Evolutionary conservation across 1,140 invertebrate species (phyloP).

Genomic region (Rhynchophorus ferrugineus): DNA sequence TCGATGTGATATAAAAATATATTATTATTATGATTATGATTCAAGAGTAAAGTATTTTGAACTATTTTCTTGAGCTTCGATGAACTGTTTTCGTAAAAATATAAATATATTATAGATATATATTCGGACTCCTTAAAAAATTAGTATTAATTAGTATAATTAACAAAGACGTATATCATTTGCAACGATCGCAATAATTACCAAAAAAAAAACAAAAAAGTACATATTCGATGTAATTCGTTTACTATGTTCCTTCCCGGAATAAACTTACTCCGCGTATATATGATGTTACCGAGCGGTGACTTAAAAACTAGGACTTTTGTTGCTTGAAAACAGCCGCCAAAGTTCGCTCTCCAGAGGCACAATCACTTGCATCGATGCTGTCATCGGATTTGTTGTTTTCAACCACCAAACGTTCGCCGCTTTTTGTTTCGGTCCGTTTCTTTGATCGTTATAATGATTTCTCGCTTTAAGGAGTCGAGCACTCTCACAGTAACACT

Average conservation of each 20-base stretch:
- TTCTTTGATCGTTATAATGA: background rate
- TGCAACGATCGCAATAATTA: slow-evolving; percentile 28
- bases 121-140: slow-evolving; percentile 33
- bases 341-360: slow-evolving; percentile 18
- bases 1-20: slow-evolving; percentile 15
- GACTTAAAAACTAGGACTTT: too few relatives aligned
- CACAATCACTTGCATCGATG: slow-evolving; percentile 37
- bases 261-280: too few relatives aligned
- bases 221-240: too few relatives aligned
- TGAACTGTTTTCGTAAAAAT: background rate
- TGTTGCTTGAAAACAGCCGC: slow-evolving; percentile 1
- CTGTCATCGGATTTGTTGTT: too few relatives aligned
- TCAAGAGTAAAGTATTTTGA: background rate
- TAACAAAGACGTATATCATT: slow-evolving; percentile 20
- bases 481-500: slow-evolving; percentile 24
- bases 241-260: too few relatives aligned
- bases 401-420: background rate
- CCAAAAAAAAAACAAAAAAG: too few relatives aligned
- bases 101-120: too few relatives aligned
- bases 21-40: slow-evolving; percentile 2
- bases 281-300: too few relatives aligned
- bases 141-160: too few relatives aligned
- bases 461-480: slow-evolving; percentile 30
- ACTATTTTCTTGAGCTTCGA: background rate
- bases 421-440: too few relatives aligned